Evolutionary conservation across 53 echinoderm and acorn worm genomes (phyloP), one percentile per base, ranked within the genome.

Genomic region (Temnopleurus reevesii): DNA sequence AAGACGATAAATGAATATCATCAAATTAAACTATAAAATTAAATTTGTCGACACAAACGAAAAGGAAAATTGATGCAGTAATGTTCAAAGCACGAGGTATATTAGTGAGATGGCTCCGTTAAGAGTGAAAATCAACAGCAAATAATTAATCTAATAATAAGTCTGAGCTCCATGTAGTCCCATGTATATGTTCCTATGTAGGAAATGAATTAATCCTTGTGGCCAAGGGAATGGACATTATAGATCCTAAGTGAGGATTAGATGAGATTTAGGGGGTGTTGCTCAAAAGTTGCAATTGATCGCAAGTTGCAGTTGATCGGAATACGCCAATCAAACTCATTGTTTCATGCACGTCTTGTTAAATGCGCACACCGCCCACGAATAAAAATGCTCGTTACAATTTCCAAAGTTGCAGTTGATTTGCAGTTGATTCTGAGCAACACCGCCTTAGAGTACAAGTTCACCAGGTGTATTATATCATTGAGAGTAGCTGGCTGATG

Each of bases 151-250:
- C n/a, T 71, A 71, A 38, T 41, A 41, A 71, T 5, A 71, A 41
- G 41, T 71, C 41, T 6, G n/a, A n/a, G n/a, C 21, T n/a, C 15
- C 71, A n/a, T 71, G 3, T 41, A 71, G 71, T 71, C 71, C 41
- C 41, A 8, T 4, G 41, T 13, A 71, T 71, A 28, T 31, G 28
- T 51, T 80, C 18, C 30, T 28, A 80, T 80, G 46, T 80, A 80
- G 83, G 83, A 83, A 83, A 83, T 83, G 54, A 55, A 83, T 83
- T 83, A 83, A 83, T 83, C 83, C 36, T 13, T 25, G 33, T 49
- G 51, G 35, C 83, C 83, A 53, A 55, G 83, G 83, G 31, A 36
- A 47, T 36, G 38, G 83, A 51, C 71, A 71, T 71, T 71, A 41
- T 71, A 71, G 41, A 71, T 71, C 71, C 41, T 41, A 21, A 38